Percentiles rank a stretch among this genome's conserved stretches.
These are phyloP conservation scores for Eulithis testata DNA, from an alignment of 2,888 invertebrate genomes.

Conservation along the genomic window DNA sequence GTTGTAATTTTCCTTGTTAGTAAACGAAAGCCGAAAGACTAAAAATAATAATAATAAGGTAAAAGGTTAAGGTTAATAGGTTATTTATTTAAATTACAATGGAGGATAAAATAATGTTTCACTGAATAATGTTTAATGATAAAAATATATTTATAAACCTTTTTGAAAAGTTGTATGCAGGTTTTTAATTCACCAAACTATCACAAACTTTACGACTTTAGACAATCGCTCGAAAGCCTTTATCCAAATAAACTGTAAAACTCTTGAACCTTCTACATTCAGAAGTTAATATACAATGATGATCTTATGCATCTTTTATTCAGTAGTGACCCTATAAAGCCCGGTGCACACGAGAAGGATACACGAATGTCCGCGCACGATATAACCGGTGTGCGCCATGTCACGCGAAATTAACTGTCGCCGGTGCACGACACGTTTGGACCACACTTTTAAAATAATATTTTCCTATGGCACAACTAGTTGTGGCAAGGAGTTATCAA, in stretches of 20 bases:
- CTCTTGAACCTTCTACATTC: slow-evolving; percentile 17
- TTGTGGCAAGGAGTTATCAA: too few species aligned
- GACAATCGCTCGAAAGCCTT: background rate
- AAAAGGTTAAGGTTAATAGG: too few species aligned
- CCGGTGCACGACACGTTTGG: slow-evolving; percentile 15
- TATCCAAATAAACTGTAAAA: slow-evolving; percentile 1
- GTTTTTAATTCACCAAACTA: background rate
- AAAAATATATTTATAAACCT: background rate
- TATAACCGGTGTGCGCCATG: slow-evolving; percentile 16
- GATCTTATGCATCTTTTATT: slow-evolving; percentile 28
- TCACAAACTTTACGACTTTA: slow-evolving; percentile 1
- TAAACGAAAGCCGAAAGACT: too few species aligned
- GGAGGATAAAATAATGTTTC: too few species aligned
- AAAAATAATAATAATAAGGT: too few species aligned
- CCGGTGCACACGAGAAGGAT: slow-evolving; percentile 25
- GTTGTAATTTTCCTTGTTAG: too few species aligned
- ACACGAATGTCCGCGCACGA: slow-evolving; percentile 27
- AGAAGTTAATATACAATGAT: slow-evolving; percentile 36
- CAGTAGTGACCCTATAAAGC: slow-evolving; percentile 26
- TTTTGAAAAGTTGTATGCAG: background rate
- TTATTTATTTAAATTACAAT: too few species aligned
- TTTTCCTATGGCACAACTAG: too few species aligned
- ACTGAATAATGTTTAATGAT: background rate
- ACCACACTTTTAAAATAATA: slow-evolving; percentile 1
- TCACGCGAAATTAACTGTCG: slow-evolving; percentile 20